Evolutionary conservation across 2,113 vertebrate species (phyloP).

Genomic region (Myiagra hebetior): DNA sequence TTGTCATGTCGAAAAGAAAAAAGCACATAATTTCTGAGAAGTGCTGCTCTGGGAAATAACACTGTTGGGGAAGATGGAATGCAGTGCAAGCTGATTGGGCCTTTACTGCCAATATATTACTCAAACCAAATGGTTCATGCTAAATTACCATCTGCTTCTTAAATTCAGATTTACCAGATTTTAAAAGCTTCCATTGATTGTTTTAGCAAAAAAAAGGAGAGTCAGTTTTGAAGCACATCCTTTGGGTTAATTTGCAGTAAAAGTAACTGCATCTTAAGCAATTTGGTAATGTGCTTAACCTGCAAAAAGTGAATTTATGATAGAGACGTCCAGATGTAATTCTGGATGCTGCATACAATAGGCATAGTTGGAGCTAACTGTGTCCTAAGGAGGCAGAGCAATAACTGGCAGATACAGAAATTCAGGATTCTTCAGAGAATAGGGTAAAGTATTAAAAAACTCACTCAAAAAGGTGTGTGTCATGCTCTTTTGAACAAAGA

Average conservation of each 20-base stretch:
- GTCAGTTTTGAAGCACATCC: not conserved
- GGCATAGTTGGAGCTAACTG: not conserved
- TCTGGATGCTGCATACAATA: not conserved
- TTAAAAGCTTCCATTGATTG: conserved; percentile 54
- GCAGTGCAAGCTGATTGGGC: conserved; percentile 22
- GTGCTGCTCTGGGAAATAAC: conserved; percentile 54
- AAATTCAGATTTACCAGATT: conserved; percentile 33
- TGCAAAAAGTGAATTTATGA: conserved; percentile 40
- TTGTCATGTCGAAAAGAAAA: conserved; percentile 37
- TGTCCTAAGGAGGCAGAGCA: not conserved
- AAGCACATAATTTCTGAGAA: conserved; percentile 48
- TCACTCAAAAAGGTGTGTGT: not conserved
- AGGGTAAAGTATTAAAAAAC: not conserved
- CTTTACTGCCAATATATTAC: conserved; percentile 52
- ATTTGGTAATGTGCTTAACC: conserved; percentile 40
- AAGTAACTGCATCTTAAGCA: conserved; percentile 42
- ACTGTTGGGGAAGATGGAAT: conserved; percentile 31
- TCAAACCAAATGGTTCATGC: conserved; percentile 58
- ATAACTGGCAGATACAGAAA: not conserved
- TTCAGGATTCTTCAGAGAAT: not conserved
- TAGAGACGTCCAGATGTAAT: conserved; percentile 19
- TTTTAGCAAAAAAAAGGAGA: conserved; percentile 40
- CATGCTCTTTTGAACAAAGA: not conserved
- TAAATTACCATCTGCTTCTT: conserved; percentile 63
- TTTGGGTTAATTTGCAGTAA: conserved; percentile 48